phyloP scores from a whole-genome alignment of 2,888 invertebrate genomes.

The Dryomyza anilis region DNA sequence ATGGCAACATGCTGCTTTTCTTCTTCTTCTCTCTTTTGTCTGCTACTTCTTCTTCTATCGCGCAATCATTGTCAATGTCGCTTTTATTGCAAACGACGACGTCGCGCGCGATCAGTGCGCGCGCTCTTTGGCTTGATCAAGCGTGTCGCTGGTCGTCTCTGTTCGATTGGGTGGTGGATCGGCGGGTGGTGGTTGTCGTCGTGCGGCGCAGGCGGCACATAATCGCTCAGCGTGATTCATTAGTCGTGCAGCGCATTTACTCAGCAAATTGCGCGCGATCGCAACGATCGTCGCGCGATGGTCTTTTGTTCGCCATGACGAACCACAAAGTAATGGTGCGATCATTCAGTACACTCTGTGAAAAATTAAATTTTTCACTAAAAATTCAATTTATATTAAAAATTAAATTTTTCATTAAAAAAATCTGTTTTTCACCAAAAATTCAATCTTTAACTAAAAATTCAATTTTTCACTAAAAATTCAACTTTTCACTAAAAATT shows the following conservation, averaged over 20 bases:
- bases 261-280: too few relatives aligned
- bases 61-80: constrained; percentile 38
- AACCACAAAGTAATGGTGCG: too few relatives aligned
- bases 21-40: neutral
- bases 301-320: constrained; percentile 10
- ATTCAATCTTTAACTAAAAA: too few relatives aligned
- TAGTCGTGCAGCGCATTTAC: constrained; percentile 39
- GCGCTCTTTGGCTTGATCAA: constrained; percentile 3
- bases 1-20: constrained; percentile 11
- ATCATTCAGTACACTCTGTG: too few relatives aligned
- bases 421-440: too few relatives aligned
- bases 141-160: neutral
- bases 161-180: neutral
- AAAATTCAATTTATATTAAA: too few relatives aligned
- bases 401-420: too few relatives aligned
- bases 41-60: constrained; percentile 10
- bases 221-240: constrained; percentile 40
- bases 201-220: constrained; percentile 18
- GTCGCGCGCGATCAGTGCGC: too few relatives aligned
- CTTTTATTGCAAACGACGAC: constrained; percentile 29
- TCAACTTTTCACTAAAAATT: too few relatives aligned
- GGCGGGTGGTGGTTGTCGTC: neutral
- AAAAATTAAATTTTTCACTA: too few relatives aligned
- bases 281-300: too few relatives aligned
- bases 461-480: too few relatives aligned